Percentiles rank a stretch among this genome's conserved stretches.
Conservation (phyloP, 2,888 invertebrate genomes). For the Drosophila mulleri region DNA sequence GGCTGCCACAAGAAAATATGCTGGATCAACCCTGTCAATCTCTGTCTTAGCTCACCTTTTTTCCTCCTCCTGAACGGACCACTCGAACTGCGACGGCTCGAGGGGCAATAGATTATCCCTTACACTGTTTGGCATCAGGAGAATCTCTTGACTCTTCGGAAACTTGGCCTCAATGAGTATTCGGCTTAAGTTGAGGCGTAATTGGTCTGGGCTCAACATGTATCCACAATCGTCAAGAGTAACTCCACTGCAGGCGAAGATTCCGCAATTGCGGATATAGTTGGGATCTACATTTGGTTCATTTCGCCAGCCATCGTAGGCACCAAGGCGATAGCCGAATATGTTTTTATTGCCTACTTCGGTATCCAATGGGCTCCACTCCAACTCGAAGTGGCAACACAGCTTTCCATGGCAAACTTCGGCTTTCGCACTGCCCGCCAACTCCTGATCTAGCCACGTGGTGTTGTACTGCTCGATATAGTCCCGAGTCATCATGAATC, state of each 20-base stretch:
- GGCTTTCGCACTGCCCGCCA: too few relatives aligned
- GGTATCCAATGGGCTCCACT: constrained; percentile 36
- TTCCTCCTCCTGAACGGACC: constrained; percentile 47
- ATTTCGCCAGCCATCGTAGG: constrained; percentile 85
- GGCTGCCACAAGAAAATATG: too few relatives aligned
- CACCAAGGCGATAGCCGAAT: constrained; percentile 84
- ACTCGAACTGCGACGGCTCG: constrained; percentile 70
- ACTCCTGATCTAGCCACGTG: constrained; percentile 23
- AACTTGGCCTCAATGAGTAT: constrained; percentile 66
- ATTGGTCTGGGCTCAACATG: constrained; percentile 32
- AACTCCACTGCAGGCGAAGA: constrained; percentile 84
- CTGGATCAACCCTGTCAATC: too few relatives aligned
- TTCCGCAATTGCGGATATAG: constrained; percentile 85
- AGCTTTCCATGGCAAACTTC: constrained; percentile 58
- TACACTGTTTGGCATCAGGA: constrained; percentile 78
- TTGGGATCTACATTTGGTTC: constrained; percentile 82
- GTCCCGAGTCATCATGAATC: constrained; percentile 71
- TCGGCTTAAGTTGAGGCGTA: constrained; percentile 57
- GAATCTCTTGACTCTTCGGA: constrained; percentile 54
- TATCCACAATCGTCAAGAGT: constrained; percentile 71
- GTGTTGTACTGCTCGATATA: constrained; percentile 62
- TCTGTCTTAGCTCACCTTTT: constrained; percentile 24
- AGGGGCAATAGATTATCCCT: constrained; percentile 71
- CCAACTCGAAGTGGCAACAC: constrained; percentile 78
- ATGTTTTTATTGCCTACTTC: not conserved